A percentile compares a stretch with the other conserved stretches of the same genome.
phyloP scores from a whole-genome alignment of 2,113 vertebrate genomes.

The Cricetomys ansorgei region DNA sequence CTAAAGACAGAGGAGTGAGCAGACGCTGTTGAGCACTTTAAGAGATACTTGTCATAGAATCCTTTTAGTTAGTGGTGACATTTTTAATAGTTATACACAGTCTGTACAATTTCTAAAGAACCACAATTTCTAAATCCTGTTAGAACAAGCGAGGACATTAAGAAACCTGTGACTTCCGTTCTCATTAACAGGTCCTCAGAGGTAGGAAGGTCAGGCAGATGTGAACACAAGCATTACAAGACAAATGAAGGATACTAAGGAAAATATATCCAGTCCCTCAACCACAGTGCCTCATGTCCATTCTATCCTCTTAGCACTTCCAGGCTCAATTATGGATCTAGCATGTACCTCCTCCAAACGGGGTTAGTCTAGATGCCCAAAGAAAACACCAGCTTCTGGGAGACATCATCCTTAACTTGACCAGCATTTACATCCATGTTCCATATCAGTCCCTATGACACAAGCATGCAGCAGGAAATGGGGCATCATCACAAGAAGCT shows the following conservation, averaged over 20 bases:
- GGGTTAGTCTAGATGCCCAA: neutral
- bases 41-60: slow-evolving; percentile 40
- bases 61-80: neutral
- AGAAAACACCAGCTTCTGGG: neutral
- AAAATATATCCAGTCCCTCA: neutral
- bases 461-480: neutral
- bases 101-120: neutral
- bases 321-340: neutral
- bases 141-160: neutral
- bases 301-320: neutral
- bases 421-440: neutral
- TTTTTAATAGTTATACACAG: neutral
- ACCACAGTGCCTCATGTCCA: rapidly evolving
- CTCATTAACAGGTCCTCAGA: neutral
- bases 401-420: neutral
- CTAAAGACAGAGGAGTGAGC: neutral
- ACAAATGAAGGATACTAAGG: neutral
- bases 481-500: neutral
- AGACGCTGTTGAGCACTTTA: neutral
- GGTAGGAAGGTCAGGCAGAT: neutral
- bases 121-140: neutral
- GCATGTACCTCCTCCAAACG: neutral
- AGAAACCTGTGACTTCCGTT: neutral
- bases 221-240: neutral
- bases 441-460: neutral